Conservation (phyloP, 1,140 invertebrate genomes). For the Protaetia brevitarsis region DNA sequence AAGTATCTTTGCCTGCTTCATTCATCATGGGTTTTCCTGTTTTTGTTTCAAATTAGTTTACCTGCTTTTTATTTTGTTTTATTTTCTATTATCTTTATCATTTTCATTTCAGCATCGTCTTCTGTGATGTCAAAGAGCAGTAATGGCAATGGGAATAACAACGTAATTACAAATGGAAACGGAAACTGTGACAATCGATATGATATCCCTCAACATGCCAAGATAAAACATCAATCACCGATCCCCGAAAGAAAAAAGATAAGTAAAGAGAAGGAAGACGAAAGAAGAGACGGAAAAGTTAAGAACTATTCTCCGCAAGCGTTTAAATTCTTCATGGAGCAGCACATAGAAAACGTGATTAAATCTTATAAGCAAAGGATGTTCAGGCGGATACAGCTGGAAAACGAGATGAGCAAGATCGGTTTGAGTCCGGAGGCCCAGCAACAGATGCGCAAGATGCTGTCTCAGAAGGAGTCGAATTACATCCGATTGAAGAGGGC, state of each 20-base stretch:
- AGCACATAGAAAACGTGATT: constrained; percentile 96
- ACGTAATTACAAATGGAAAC: constrained; percentile 49
- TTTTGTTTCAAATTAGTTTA: background rate
- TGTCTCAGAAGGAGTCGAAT: constrained; percentile 98
- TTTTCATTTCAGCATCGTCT: constrained; percentile 50
- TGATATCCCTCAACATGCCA: constrained; percentile 57
- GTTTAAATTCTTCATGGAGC: constrained; percentile 99
- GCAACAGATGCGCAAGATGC: constrained; percentile 92
- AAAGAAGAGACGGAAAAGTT: constrained; percentile 82
- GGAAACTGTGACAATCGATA: constrained; percentile 38
- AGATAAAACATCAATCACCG: constrained; percentile 88
- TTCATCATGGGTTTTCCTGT: too few species aligned
- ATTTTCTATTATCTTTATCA: background rate
- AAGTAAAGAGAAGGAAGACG: constrained; percentile 90
- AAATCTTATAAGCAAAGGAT: constrained; percentile 92
- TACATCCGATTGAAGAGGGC: constrained; percentile 94
- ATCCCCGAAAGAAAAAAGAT: constrained; percentile 91
- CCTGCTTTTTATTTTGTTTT: background rate
- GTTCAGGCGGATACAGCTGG: constrained; percentile 84
- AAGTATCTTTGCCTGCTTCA: too few species aligned
- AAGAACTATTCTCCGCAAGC: constrained; percentile 91
- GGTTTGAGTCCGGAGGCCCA: constrained; percentile 83
- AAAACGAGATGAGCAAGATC: constrained; percentile 94
- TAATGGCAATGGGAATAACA: constrained; percentile 49
- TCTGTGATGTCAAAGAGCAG: constrained; percentile 50